Base-by-base conservation (phyloP, 2,888 invertebrate species). In the Cheilosia vernalis region DNA sequence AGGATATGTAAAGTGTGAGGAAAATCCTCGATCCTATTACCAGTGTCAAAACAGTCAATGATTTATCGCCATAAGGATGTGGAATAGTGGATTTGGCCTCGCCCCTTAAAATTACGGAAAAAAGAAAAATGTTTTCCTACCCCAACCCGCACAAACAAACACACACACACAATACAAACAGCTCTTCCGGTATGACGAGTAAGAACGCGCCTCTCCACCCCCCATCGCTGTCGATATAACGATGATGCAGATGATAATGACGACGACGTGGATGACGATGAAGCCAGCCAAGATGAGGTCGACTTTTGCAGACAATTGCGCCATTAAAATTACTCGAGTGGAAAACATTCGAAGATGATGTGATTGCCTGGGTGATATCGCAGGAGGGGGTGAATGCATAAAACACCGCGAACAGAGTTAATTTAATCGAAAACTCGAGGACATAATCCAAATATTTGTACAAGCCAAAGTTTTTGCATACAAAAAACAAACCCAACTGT, bases 381-480 rank as follows among this genome's bases (percentile, higher is more conserved):
- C 19, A 56, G 49, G n/a, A n/a, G 13, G 21, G 33, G 70, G 5
- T 7, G 55, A 21, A 44, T 13, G 44, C 53, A 63, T 58, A 51
- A 37, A 33, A 33, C 37, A 49, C 30, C 58, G 64, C 72, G 42
- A 67, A 42, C 61, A 21, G 76, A 85, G 85, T 85, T 85, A 85
- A 85, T 85, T 85, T 85, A 77, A 85, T 85, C 85, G 81, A 85
- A 81, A 81, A 81, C 85, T 76, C 81, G 81, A 77, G 56, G 85
- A 85, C 85, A 85, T 77, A 76, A 81, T 85, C 85, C 85, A 85
- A 85, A 85, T 85, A 85, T 85, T 85, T 85, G 85, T 76, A 70
- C 76, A 70, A 81, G 76, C 66, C 85, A 85, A 81, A 81, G 76
- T 85, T 83, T 81, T 85, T 56, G 61, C 80, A 74, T 40, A 80